A percentile compares a stretch with the other conserved stretches of the same genome.
Conservation (phyloP, 1,140 invertebrate genomes). For the Zophobas morio region DNA sequence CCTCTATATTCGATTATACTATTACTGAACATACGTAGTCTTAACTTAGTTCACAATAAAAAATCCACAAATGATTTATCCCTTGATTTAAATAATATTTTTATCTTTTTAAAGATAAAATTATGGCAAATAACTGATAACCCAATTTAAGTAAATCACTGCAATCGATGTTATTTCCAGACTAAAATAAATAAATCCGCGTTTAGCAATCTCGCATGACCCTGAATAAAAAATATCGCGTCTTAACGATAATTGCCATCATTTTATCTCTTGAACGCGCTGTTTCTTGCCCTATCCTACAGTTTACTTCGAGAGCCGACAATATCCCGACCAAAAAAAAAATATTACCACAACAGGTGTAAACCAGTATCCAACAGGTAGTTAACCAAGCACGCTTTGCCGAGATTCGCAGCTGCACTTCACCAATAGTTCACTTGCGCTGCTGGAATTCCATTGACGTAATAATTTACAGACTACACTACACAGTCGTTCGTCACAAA, state of each 20-base stretch:
- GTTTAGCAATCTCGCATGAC: not conserved
- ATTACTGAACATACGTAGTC: too few relatives aligned
- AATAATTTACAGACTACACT: not conserved
- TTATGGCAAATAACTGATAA: not conserved
- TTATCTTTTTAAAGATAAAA: too few relatives aligned
- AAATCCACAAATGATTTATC: too few relatives aligned
- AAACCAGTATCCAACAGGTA: not conserved
- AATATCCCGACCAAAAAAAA: not conserved
- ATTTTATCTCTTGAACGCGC: not conserved
- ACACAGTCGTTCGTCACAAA: not conserved
- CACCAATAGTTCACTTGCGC: not conserved
- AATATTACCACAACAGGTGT: not conserved
- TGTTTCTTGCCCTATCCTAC: not conserved
- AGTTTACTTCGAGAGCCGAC: not conserved
- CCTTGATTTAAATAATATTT: too few relatives aligned
- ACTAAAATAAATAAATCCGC: not conserved
- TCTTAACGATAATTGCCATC: not conserved
- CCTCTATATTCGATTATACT: too few relatives aligned
- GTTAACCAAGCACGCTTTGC: not conserved
- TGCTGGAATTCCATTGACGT: conserved; percentile 21
- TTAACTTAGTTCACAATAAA: too few relatives aligned
- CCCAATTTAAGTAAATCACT: too few relatives aligned
- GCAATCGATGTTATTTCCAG: too few relatives aligned
- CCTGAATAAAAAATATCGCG: not conserved
- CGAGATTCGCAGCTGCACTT: not conserved